Base-by-base conservation (phyloP, 2,888 invertebrate genomes). In the Temnothorax rugatulus region DNA sequence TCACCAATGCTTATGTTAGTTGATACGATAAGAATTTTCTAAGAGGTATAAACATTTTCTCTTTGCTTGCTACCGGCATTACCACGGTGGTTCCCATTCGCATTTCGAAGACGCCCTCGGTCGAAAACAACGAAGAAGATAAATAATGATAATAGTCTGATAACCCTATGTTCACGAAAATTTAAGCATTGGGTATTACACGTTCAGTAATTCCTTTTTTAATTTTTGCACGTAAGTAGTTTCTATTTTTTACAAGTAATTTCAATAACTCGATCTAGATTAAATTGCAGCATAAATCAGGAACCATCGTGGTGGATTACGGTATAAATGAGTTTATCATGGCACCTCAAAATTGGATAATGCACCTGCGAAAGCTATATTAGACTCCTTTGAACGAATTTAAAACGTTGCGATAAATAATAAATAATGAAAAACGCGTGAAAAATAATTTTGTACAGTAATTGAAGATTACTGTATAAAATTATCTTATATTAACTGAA, bases 1-100 rank as follows among this genome's bases (percentile, higher is more conserved):
- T 95, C 95, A 95, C 95, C 95, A 95, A 95, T 94, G 95, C 94
- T 94, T 94, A 93, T 94, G 92, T 95, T 95, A 95, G 94, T 95
- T 92, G 92, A 94, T 92, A 93, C 92, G 91, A 92, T 93, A 92
- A 91, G 89, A 91, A 90, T 90, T 76, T 66, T 86, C 91, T 90
- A 91, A 89, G 86, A 79, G 86, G 61, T 84, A 83, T 85, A 88
- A 89, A 87, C 81, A 82, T 64, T 85, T 74, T 86, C 81, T 83
- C 84, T 84, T 82, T 61, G 83, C 82, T 83, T 84, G 87, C 84
- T 85, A 85, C 84, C 84, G 84, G 75, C 83, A 47, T 85, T 83
- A 77, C 89, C 90, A 88, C 91, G 82, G 82, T 90, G 91, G 86
- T 90, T 87, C 90, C 89, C 76, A 59, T 59, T 73, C 59, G 18